Evolutionary conservation across 2,113 vertebrate species (phyloP), one percentile per base, ranked within the genome.

Genomic region (Embiotoca jacksoni): DNA sequence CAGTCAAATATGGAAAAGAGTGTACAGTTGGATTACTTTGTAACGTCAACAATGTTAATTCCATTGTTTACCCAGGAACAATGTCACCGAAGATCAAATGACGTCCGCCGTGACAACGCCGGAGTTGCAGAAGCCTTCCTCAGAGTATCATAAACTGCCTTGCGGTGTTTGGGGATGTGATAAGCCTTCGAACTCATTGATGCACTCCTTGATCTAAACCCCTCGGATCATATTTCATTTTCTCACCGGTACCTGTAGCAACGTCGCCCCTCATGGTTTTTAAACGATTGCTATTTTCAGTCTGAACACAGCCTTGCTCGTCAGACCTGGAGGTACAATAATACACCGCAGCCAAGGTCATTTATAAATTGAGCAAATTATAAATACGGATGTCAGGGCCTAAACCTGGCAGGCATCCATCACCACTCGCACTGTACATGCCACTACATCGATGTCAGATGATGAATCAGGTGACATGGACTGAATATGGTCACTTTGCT

Each of bases 291-390:
- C 78, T 88, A 87, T 90, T 91, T 90, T 44, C 62, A 77, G 41
- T 68, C 15, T 61, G 57, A 81, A 78, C 70, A 50, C 8, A 15
- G 78, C 75, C 55, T 72, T 66, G 41, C 65, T 56, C 58, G 37
- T 81, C 78, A 78, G 66, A 82, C 23, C 79, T 63, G 54, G 54
- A 77, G 69, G 70, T 84, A 59, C 74, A 72, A 66, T 23, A 23
- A 23, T 58, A 70, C 79, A 67, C 37, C 49, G 58, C 55, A 16
- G 82, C 10, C 62, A 86, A 84, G 85, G 86, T 83, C 84, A 78
- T 77, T 83, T 86, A 59, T 80, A 88, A 77, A 75, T 52, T 56
- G 61, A 54, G 67, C 59, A 78, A 84, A 90, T 86, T 91, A 92
- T 85, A 89, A 91, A 89, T 87, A 90, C 75, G 87, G 44, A 84